Evolutionary conservation across 2,113 vertebrate genomes (phyloP), one percentile per base, ranked within the genome.

Genomic region (Excalfactoria chinensis): DNA sequence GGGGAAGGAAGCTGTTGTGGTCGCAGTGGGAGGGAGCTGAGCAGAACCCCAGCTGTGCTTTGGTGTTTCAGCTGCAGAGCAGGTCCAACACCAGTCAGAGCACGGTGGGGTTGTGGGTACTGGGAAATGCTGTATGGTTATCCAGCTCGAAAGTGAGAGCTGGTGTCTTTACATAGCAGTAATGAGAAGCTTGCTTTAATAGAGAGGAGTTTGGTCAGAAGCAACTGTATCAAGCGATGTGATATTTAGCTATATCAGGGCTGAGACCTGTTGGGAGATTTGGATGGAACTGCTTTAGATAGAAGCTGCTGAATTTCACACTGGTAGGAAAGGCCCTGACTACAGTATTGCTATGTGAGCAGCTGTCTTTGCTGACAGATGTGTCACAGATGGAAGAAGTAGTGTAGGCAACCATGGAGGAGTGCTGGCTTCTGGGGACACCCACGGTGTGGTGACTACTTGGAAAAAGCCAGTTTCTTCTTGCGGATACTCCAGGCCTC

Each of bases 371-470:
- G 90, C 67, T 53, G 80, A n/a, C 7, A 3, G 2, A 15, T 23
- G 28, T 93, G 34, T 26, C 8, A 5, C 49, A 19, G 46, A 88
- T 70, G 56, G 72, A 88, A 40, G 35, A 40, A 68, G 69, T 44
- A 37, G 28, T 48, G 34, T 28, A 19, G 35, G 43, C 19, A 63
- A 62, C 1, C 3, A 26, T 7, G 32, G n/a, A 48, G 46, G 17
- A 9, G 21, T 10, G 6, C 46, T 56, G 69, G 76, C 34, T 68
- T 0, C 0, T 0, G 5, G 55, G 20, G 58, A 71, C 35, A 40
- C 23, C 8, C 0, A 0, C 68, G 43, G 53, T 51, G 17, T 67
- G 34, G 58, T 74, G 83, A 17, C 30, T 6, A 68, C 21, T 32
- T 49, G 46, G 51, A 73, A 79, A 67, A 93, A 91, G 28, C 22